These are phyloP conservation scores for Karalla daura DNA, from an alignment of 2,797 vertebrate species.

Conservation along the genomic window DNA sequence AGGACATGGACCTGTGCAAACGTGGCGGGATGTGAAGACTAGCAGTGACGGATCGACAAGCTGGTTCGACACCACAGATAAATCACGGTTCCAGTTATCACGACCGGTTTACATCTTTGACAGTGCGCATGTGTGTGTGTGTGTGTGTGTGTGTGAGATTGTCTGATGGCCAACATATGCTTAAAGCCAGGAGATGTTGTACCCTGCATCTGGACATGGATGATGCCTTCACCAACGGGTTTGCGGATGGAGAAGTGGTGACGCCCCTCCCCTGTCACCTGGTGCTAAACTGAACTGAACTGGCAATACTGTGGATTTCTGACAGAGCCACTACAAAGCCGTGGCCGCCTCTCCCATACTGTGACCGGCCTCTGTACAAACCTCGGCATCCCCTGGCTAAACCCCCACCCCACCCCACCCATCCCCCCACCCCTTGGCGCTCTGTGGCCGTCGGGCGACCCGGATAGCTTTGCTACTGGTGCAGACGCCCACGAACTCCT, in stretches of 20 bases:
- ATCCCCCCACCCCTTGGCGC: too few species aligned
- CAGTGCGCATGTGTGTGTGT: too few species aligned
- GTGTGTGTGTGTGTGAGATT: conserved; percentile 45
- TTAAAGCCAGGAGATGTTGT: conserved; percentile 41
- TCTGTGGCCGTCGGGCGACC: too few species aligned
- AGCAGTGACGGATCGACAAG: conserved; percentile 47
- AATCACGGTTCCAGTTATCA: conserved; percentile 55
- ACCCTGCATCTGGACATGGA: conserved; percentile 30
- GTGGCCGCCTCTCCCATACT: conserved; percentile 9
- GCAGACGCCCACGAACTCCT: conserved; percentile 26
- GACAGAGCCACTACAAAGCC: conserved; percentile 13
- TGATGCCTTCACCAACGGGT: conserved; percentile 19
- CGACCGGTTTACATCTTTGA: conserved; percentile 41
- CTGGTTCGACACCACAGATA: conserved; percentile 54
- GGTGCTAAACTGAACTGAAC: conserved; percentile 14
- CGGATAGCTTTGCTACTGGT: conserved; percentile 4
- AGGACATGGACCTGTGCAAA: conserved; percentile 6
- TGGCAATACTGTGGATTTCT: conserved; percentile 49
- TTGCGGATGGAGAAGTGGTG: conserved; percentile 41
- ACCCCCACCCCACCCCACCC: too few species aligned
- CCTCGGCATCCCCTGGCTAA: too few species aligned
- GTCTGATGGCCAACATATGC: conserved; percentile 44
- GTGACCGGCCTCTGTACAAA: conserved; percentile 18
- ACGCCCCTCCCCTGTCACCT: conserved; percentile 14
- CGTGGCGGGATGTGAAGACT: conserved; percentile 23